These are phyloP conservation scores for Petaurus breviceps DNA, from an alignment of 2,113 vertebrate genomes.

Conservation along the genomic window DNA sequence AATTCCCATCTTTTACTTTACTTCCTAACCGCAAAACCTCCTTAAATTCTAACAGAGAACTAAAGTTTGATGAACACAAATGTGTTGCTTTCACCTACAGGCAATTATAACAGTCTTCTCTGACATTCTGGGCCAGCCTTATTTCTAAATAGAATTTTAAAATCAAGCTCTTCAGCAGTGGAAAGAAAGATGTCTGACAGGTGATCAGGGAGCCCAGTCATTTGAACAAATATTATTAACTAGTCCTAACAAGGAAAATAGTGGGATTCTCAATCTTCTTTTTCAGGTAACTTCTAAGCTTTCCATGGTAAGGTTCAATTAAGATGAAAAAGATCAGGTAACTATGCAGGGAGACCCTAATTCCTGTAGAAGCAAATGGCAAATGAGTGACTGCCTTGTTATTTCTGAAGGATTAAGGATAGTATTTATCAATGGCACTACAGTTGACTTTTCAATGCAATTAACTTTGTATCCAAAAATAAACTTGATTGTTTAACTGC, in stretches of 20 bases:
- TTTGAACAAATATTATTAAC: slow-evolving; percentile 52
- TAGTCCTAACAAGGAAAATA: slow-evolving; percentile 59
- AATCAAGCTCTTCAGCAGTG: slow-evolving; percentile 48
- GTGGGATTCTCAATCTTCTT: slow-evolving; percentile 43
- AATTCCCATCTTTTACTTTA: neutral
- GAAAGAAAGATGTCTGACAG: slow-evolving; percentile 59
- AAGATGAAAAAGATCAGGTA: slow-evolving; percentile 81
- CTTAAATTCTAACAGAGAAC: slow-evolving; percentile 5
- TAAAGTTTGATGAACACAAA: slow-evolving; percentile 56
- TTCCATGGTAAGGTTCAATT: slow-evolving; percentile 83
- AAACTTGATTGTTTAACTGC: slow-evolving; percentile 84
- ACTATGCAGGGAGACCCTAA: slow-evolving; percentile 77
- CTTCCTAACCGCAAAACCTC: neutral
- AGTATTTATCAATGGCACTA: slow-evolving; percentile 81
- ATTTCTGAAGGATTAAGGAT: slow-evolving; percentile 81
- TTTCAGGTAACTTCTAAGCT: slow-evolving; percentile 54
- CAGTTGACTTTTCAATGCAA: slow-evolving; percentile 84
- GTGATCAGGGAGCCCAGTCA: slow-evolving; percentile 24
- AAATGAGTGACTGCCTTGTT: slow-evolving; percentile 77
- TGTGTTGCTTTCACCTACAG: slow-evolving; percentile 32
- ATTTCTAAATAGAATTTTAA: slow-evolving; percentile 64
- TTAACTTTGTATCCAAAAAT: slow-evolving; percentile 86
- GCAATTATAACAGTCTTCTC: slow-evolving; percentile 30
- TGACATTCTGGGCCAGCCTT: slow-evolving; percentile 56
- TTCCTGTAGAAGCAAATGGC: slow-evolving; percentile 82